Evolutionary conservation across 2,888 invertebrate species (phyloP), one percentile per base, ranked within the genome.

Genomic region (Drosophila dives): DNA sequence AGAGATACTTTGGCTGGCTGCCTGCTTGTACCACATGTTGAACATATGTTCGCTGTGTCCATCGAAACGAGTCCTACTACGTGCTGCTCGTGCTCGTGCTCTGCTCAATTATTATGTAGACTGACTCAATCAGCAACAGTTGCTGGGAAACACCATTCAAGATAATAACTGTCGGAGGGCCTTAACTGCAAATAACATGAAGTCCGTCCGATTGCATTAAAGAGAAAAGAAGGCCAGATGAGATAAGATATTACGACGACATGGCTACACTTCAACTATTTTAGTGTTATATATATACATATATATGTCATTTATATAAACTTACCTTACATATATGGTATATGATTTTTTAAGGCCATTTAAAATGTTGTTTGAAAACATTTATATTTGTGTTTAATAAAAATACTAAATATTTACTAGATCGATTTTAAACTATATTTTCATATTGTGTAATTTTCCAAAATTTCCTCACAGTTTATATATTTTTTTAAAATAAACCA

Each of bases 21-120:
- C 59, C 61, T 56, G 59, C 48, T 68, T 67, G 55, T 20, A 10
- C 51, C 80, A 80, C 65, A 68, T 80, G 80, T 61, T 62, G 32
- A 45, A 72, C 78, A 78, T 51, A 77, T 81, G 77, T 62, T 61
- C n/a, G 62, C 64, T 23, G 45, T 23, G 23, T 60, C 56, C 38
- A 64, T 36, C 10, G 56, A 53, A 69, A 72, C 72, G 61, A 69
- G 70, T 54, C 58, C 40, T 33, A 38, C 33, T 77, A 80, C 77
- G 68, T 80, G 71, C 72, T 71, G 38, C 42, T 48, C 77, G 68
- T 80, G 71, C 72, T 71, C 42, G 48, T 48, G 11, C 23, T 33
- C 12, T 32, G 48, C 49, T 63, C 29, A 17, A 23, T 45, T 45
- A 58, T 58, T 38, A 34, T 26, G 26, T 65, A 56, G 26, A 45